A percentile compares a stretch with the other conserved stretches of the same genome.
phyloP scores from a whole-genome alignment of 2,797 vertebrate species.

The Eutrigla gurnardus region DNA sequence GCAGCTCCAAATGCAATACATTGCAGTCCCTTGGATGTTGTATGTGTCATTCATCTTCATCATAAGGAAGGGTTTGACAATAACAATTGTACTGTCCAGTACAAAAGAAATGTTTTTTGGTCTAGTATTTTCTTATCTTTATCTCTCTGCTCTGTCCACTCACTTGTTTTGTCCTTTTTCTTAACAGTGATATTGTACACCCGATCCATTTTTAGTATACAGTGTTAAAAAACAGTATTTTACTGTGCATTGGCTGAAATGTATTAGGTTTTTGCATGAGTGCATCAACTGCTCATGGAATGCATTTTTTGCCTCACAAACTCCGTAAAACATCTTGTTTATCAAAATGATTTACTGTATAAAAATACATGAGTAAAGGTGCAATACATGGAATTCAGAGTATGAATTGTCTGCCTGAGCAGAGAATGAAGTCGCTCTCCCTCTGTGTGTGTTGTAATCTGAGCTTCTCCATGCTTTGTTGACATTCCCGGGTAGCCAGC shows the following conservation, averaged over 20 bases:
- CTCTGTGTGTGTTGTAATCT: too few relatives aligned
- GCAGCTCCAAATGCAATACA: constrained; percentile 34
- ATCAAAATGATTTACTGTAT: neutral
- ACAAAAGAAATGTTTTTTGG: constrained; percentile 25
- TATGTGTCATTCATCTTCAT: constrained; percentile 64
- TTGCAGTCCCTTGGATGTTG: constrained; percentile 40
- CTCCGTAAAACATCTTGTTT: neutral
- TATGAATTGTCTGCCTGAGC: too few relatives aligned
- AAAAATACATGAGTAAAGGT: too few relatives aligned
- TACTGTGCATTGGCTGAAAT: neutral
- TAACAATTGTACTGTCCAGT: constrained; percentile 47
- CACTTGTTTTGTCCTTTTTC: constrained; percentile 6
- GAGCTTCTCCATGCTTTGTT: too few relatives aligned
- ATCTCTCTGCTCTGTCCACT: constrained; percentile 20
- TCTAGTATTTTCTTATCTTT: constrained; percentile 44
- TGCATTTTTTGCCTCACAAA: neutral
- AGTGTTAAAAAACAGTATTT: neutral
- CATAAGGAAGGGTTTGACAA: constrained; percentile 58
- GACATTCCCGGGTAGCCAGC: too few relatives aligned
- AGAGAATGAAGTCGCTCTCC: too few relatives aligned
- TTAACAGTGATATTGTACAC: constrained; percentile 1
- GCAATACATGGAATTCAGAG: too few relatives aligned
- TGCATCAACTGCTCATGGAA: neutral
- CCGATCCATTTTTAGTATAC: neutral
- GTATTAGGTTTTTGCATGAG: neutral